Percentiles rank a stretch among this genome's conserved stretches.
Evolutionary conservation across 2,888 invertebrate species (phyloP).

Genomic region (Augiades crinisus): DNA sequence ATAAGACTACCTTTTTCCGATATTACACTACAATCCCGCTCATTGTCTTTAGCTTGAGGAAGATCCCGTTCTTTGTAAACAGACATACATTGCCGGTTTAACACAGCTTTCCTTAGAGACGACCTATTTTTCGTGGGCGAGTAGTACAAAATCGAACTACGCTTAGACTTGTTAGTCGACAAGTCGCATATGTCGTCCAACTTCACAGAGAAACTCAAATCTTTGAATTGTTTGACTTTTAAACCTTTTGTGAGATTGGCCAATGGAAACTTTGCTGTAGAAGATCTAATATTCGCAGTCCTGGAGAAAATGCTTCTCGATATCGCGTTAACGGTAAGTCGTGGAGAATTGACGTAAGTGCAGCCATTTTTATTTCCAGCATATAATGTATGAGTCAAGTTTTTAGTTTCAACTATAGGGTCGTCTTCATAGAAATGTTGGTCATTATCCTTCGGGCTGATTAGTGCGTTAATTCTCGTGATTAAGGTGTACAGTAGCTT

Average conservation of each 20-base stretch:
- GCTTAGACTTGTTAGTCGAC: constrained; percentile 39
- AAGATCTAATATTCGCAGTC: constrained; percentile 49
- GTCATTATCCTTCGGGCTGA: constrained; percentile 61
- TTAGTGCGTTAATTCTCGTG: constrained; percentile 52
- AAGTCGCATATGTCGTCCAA: constrained; percentile 58
- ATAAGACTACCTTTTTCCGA: constrained; percentile 43
- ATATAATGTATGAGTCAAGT: constrained; percentile 54
- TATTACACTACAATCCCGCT: constrained; percentile 25
- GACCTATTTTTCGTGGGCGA: constrained; percentile 55
- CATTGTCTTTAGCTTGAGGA: constrained; percentile 28
- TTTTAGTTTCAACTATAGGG: constrained; percentile 42
- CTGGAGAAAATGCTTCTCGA: constrained; percentile 61
- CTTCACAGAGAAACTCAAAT: constrained; percentile 64
- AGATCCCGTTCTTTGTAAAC: constrained; percentile 33
- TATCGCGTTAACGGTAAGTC: constrained; percentile 41
- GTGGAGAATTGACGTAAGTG: constrained; percentile 53
- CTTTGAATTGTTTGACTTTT: constrained; percentile 47
- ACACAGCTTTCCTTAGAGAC: constrained; percentile 58
- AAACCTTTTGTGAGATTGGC: constrained; percentile 56
- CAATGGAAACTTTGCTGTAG: constrained; percentile 53
- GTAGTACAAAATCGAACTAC: constrained; percentile 58
- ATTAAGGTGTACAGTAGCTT: constrained; percentile 66
- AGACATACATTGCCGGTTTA: constrained; percentile 46
- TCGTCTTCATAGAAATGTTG: constrained; percentile 52
- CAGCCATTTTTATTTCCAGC: constrained; percentile 44